Evolutionary conservation across 2,797 vertebrate species (phyloP), one percentile per base, ranked within the genome.

Genomic region (Anguilla pacifica): DNA sequence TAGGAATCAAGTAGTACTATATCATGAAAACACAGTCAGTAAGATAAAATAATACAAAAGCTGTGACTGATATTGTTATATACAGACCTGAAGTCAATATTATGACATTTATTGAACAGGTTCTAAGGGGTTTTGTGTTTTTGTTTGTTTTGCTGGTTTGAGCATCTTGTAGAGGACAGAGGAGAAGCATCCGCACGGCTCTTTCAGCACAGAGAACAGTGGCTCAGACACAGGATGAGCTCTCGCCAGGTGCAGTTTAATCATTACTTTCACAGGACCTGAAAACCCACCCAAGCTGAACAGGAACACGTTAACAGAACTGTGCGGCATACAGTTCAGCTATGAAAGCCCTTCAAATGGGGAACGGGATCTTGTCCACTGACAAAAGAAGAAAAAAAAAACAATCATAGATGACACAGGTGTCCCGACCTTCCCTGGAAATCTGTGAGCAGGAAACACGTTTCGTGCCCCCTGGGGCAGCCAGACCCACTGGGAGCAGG

Each of bases 21-120:
- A 86, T 77, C 86, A 85, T 83, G 84, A 85, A 90, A 89, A 90
- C 84, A 89, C 89, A 43, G 79, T 87, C 88, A 93, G 90, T 89
- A 88, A 86, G 89, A 94, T 93, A 93, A 91, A 89, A 86, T 92
- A 91, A 94, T 93, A 93, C 87, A 82, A 86, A 90, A 88, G 88
- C 90, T 91, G 91, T 87, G 93, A 93, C 91, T 91, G 86, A 92
- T 95, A 91, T 85, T 94, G 95, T 93, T 95, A 96, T 94, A 95
- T 82, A 91, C 89, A 92, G 39, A 89, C 90, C 89, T 91, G 87
- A 93, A 88, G 88, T 89, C 86, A 85, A 74, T 25, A 85, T 91
- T 88, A 72, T 81, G 87, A 86, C 88, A 90, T 35, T 86, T 59
- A 87, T 61, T 43, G 86, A 59, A 89, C 82, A 55, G 67, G 92